phyloP scores from a whole-genome alignment of 2,113 vertebrate genomes.

The Manacus vitellinus region DNA sequence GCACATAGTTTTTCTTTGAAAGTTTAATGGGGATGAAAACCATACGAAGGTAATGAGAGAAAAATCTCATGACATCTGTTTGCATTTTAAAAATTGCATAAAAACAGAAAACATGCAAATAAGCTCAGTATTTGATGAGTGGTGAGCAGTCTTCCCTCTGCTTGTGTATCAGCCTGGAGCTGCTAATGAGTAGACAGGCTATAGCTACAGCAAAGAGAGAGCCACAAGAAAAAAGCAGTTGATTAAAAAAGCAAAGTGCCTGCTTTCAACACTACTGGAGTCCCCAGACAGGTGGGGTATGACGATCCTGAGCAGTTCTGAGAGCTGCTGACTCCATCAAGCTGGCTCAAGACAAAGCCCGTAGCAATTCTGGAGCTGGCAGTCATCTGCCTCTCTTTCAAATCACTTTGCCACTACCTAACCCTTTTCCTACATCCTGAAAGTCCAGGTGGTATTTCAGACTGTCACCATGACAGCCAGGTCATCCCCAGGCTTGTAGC shows the following conservation, averaged over 20 bases:
- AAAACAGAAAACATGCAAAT: conserved; percentile 8
- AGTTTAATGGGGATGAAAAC: background rate
- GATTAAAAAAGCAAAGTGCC: background rate
- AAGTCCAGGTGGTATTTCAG: background rate
- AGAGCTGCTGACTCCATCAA: background rate
- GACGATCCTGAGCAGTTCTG: background rate
- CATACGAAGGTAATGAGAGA: background rate
- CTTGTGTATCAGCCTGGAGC: background rate
- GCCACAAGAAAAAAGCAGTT: background rate
- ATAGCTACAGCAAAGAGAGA: background rate
- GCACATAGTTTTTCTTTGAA: background rate
- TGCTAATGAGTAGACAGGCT: background rate
- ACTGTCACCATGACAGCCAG: background rate
- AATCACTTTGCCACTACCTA: background rate
- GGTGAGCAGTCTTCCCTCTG: background rate
- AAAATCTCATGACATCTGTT: conserved; percentile 33
- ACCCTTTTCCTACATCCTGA: background rate
- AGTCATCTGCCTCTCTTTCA: background rate
- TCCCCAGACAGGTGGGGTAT: background rate
- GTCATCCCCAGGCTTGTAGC: background rate
- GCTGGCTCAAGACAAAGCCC: background rate
- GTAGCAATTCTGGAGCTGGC: background rate
- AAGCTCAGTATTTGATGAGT: background rate
- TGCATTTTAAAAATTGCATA: conserved; percentile 23
- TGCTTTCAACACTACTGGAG: background rate